phyloP scores from a whole-genome alignment of 2,113 vertebrate genomes.

The Ascaphus truei region DNA sequence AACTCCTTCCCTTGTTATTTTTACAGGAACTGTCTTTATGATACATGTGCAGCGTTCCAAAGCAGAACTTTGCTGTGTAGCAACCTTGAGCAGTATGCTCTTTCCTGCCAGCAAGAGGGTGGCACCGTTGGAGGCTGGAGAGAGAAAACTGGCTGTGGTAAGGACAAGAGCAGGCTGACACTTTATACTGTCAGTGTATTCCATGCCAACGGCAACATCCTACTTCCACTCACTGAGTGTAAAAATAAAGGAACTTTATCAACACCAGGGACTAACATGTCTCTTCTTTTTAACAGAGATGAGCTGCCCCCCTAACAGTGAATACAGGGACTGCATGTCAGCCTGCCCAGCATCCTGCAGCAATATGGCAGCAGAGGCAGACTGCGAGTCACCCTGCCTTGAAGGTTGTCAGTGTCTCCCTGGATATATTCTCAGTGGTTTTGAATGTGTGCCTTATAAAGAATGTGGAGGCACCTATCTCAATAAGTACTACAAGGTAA shows the following conservation, averaged over 20 bases:
- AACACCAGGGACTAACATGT: not conserved
- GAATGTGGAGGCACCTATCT: conserved; percentile 56
- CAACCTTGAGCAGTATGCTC: conserved; percentile 47
- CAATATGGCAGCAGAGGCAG: conserved; percentile 46
- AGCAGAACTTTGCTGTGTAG: conserved; percentile 37
- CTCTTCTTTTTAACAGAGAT: not conserved
- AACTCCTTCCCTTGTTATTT: not conserved
- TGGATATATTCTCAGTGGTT: conserved; percentile 54
- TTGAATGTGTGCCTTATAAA: conserved; percentile 53
- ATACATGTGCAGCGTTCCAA: conserved; percentile 39
- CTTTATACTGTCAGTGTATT: not conserved
- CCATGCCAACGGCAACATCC: too few species aligned
- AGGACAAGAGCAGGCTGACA: conserved; percentile 8
- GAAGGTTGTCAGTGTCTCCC: conserved; percentile 60
- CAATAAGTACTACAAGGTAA: conserved; percentile 50
- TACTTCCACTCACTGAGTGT: too few species aligned
- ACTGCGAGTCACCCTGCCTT: conserved; percentile 44
- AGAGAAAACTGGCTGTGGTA: conserved; percentile 39
- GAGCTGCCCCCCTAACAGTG: conserved; percentile 50
- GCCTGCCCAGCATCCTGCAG: conserved; percentile 57
- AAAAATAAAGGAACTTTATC: too few species aligned
- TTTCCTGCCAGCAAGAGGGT: conserved; percentile 48
- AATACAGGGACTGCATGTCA: conserved; percentile 47
- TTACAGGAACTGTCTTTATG: conserved; percentile 51
- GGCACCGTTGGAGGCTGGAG: conserved; percentile 47